Evolutionary conservation across 1,140 invertebrate species (phyloP), one percentile per base, ranked within the genome.

Genomic region (Sesamia nonagrioides): DNA sequence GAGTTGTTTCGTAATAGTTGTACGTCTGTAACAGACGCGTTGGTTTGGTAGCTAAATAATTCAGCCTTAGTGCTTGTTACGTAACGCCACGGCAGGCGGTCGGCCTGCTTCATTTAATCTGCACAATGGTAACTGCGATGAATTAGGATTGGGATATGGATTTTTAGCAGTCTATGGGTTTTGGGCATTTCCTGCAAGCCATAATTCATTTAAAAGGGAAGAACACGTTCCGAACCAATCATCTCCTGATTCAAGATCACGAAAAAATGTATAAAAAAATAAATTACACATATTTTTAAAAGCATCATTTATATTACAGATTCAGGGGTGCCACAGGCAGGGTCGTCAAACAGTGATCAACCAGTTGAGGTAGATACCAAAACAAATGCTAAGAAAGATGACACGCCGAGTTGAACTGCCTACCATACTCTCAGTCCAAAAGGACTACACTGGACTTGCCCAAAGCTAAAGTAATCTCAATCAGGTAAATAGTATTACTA

Each of bases 401-500:
- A 85, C 66, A 69, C 66, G 21, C 89, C 89, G 85, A 94, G 92
- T 90, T 94, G 92, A 94, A 87, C 90, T 90, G 83, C 80, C 81
- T 86, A 76, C 52, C 81, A 80, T 84, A 79, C 80, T 83, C 82
- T 77, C 72, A 66, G 86, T 91, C 87, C 82, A 42, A 15, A 42
- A 61, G 82, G 86, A 89, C 84, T 75, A 35, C 76, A 81, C 79
- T 84, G 87, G 90, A 92, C 91, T 90, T 89, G 87, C 87, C 91
- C 91, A 92, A 94, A 93, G 91, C 84, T 88, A 86, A 89, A 85
- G 90, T 92, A 93, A 93, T 93, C 92, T 94, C 92, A 92, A 88
- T 81, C 87, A 90, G 88, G 87, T 89, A 91, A 86, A 82, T 90
- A 89, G 89, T 89, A 90, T 89, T 90, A 90, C 84, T 88, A 87